phyloP scores from a whole-genome alignment of 1,140 invertebrate genomes.

The Halesus radiatus region DNA sequence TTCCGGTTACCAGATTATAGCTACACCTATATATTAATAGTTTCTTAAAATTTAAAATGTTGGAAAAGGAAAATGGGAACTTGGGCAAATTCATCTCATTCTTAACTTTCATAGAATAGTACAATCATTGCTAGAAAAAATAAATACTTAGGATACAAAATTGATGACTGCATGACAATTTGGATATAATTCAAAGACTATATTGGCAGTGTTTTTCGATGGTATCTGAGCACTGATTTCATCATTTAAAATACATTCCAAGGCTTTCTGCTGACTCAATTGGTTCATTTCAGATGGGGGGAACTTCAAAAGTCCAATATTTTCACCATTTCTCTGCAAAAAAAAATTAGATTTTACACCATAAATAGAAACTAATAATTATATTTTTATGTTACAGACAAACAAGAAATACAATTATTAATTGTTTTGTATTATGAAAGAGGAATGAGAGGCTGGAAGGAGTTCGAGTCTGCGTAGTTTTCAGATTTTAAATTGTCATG shows the following conservation, averaged over 20 bases:
- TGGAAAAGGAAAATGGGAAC: no score
- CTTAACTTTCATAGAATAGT: no score
- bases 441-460: no score
- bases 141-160: not conserved
- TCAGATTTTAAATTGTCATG: no score
- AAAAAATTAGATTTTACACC: not conserved
- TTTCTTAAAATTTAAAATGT: no score
- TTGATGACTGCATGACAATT: constrained; percentile 46
- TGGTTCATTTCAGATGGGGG: constrained; percentile 68
- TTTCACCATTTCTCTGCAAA: constrained; percentile 71
- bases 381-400: constrained; percentile 3
- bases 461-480: no score
- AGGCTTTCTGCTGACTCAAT: constrained; percentile 70
- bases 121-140: no score
- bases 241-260: constrained; percentile 69
- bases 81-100: no score
- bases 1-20: no score
- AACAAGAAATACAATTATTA: not conserved
- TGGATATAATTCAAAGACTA: constrained; percentile 38
- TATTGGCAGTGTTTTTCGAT: constrained; percentile 11
- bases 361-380: not conserved
- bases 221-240: constrained; percentile 60
- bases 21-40: no score
- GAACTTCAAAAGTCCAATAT: constrained; percentile 70
- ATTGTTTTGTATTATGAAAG: not conserved